A percentile compares a stretch with the other conserved stretches of the same genome.
Conservation (phyloP, 2,113 vertebrate species). For the Colistium nudipinnis region DNA sequence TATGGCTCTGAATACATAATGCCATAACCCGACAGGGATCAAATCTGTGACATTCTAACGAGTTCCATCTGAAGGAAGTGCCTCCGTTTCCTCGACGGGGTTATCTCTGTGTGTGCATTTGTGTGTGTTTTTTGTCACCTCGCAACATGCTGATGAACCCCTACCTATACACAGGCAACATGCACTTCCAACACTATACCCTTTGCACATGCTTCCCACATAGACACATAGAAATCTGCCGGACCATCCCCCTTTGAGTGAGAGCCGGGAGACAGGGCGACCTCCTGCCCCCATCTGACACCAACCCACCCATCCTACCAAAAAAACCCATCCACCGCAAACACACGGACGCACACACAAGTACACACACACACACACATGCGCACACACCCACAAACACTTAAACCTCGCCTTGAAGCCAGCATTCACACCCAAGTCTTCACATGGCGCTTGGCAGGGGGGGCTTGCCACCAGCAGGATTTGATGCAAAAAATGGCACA, state of each 20-base stretch:
- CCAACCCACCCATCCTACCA: conserved; percentile 64
- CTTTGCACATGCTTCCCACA: conserved; percentile 43
- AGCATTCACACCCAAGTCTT: conserved; percentile 95
- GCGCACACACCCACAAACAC: conserved; percentile 42
- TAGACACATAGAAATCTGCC: conserved; percentile 85
- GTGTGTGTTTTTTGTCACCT: conserved; percentile 69
- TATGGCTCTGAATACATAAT: conserved; percentile 97
- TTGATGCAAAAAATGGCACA: conserved; percentile 81
- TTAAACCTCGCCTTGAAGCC: conserved; percentile 80
- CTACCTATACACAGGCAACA: conserved; percentile 75
- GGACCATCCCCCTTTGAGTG: conserved; percentile 82
- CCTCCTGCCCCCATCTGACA: conserved; percentile 93
- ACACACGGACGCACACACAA: conserved; percentile 45
- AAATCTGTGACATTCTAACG: conserved; percentile 94
- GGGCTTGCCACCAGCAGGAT: conserved; percentile 88
- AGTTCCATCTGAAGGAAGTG: conserved; percentile 87
- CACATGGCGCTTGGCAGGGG: conserved; percentile 90
- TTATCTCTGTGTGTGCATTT: conserved; percentile 61
- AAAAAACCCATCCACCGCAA: conserved; percentile 8
- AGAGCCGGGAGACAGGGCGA: conserved; percentile 90
- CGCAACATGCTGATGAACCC: conserved; percentile 54
- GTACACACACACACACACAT: conserved; percentile 11
- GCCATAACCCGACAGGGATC: conserved; percentile 91
- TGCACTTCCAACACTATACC: conserved; percentile 66
- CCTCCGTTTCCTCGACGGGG: conserved; percentile 57